Conservation (phyloP, 64 coral and sea anemone species). For the Trachythela sp. region DNA sequence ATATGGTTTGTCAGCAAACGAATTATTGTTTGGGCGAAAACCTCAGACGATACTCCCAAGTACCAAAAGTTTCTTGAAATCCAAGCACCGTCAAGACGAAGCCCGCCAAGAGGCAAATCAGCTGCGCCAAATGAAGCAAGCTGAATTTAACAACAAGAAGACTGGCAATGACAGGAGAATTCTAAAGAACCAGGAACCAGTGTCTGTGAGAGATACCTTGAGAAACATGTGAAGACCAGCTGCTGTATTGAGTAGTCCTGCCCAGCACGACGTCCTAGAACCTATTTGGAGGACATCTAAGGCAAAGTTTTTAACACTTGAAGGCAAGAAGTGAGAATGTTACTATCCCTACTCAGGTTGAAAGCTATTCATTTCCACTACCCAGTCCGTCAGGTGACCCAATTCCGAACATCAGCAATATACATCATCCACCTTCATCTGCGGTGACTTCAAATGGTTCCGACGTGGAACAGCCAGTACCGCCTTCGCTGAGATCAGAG, state of each 20-base stretch:
- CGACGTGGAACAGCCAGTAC: neutral
- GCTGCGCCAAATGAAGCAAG: constrained; percentile 40
- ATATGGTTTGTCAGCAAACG: constrained; percentile 46
- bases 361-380: neutral
- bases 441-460: neutral
- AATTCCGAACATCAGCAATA: neutral
- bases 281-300: constrained; percentile 49
- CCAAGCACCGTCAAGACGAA: constrained; percentile 33
- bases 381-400: neutral
- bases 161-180: constrained; percentile 18
- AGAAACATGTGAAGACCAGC: constrained; percentile 49
- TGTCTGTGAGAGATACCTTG: constrained; percentile 39
- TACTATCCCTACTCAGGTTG: neutral
- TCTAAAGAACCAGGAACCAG: constrained; percentile 23
- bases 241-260: constrained; percentile 19
- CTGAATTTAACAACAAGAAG: constrained; percentile 45
- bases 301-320: constrained; percentile 43
- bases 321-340: neutral
- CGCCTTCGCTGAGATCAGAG: too few species aligned
- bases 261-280: too few species aligned
- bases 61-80: constrained; percentile 8
- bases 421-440: neutral
- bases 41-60: constrained; percentile 37
- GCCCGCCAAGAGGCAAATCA: constrained; percentile 34
- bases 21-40: constrained; percentile 51